Evolutionary conservation across 2,113 vertebrate species (phyloP).

Genomic region (Oostethus manadensis): DNA sequence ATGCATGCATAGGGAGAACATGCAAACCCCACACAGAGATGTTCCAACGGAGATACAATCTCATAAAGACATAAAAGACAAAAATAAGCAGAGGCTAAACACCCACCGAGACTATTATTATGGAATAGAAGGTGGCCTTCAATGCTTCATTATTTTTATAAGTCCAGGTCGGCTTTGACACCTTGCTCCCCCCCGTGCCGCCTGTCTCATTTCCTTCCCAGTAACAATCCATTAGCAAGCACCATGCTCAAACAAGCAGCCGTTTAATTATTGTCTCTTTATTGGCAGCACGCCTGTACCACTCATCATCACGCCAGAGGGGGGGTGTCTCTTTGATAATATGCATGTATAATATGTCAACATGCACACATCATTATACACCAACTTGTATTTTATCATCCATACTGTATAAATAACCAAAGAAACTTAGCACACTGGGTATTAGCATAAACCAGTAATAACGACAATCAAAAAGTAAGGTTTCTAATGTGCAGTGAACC

Average conservation of each 20-base stretch:
- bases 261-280: conserved; percentile 71
- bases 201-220: conserved; percentile 63
- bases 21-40: too few relatives aligned
- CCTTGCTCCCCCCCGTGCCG: conserved; percentile 47
- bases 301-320: conserved; percentile 55
- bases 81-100: neutral
- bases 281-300: conserved; percentile 57
- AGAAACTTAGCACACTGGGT: conserved; percentile 8
- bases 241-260: conserved; percentile 64
- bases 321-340: conserved; percentile 30
- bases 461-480: neutral
- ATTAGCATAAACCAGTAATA: conserved; percentile 11
- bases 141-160: conserved; percentile 62
- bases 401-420: neutral
- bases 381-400: conserved; percentile 15
- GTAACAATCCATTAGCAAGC: conserved; percentile 69
- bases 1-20: too few relatives aligned
- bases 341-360: conserved; percentile 23
- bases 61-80: conserved; percentile 1
- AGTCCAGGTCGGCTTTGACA: conserved; percentile 49
- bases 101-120: conserved; percentile 1
- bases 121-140: conserved; percentile 34
- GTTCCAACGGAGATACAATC: too few relatives aligned
- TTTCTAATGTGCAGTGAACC: neutral
- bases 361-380: neutral